Conservation (phyloP, 2,797 vertebrate species). For the Semotilus atromaculatus region DNA sequence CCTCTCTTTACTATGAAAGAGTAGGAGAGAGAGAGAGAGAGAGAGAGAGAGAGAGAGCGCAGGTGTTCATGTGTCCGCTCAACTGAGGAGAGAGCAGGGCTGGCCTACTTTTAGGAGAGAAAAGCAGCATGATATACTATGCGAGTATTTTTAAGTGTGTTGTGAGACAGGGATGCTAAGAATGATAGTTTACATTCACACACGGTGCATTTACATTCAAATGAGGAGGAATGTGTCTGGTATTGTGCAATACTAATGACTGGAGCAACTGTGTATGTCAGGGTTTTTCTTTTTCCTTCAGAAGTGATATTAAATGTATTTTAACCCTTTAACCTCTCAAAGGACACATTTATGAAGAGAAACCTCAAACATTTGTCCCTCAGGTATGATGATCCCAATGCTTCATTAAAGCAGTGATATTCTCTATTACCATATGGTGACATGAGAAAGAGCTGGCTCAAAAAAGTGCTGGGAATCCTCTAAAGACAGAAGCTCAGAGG, state of each 20-base stretch:
- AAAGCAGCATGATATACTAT: conserved; percentile 1
- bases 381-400: neutral
- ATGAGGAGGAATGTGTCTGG: neutral
- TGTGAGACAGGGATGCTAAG: neutral
- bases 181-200: neutral
- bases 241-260: neutral
- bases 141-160: neutral
- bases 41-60: neutral
- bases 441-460: conserved; percentile 5
- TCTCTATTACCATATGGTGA: conserved; percentile 11
- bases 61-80: neutral
- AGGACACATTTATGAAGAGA: neutral
- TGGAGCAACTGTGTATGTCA: neutral
- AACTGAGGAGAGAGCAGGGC: neutral
- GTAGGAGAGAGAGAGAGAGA: too few relatives aligned
- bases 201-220: neutral
- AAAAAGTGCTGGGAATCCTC: conserved; percentile 1
- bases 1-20: neutral
- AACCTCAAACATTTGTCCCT: neutral
- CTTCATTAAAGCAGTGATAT: neutral
- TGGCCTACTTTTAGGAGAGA: conserved; percentile 17
- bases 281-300: neutral
- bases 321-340: neutral
- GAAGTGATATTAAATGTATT: neutral
- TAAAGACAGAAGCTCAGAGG: conserved; percentile 10